Percentiles rank a stretch among this genome's conserved stretches.
Evolutionary conservation across 2,888 invertebrate genomes (phyloP).

Genomic region (Cephus spinipes): DNA sequence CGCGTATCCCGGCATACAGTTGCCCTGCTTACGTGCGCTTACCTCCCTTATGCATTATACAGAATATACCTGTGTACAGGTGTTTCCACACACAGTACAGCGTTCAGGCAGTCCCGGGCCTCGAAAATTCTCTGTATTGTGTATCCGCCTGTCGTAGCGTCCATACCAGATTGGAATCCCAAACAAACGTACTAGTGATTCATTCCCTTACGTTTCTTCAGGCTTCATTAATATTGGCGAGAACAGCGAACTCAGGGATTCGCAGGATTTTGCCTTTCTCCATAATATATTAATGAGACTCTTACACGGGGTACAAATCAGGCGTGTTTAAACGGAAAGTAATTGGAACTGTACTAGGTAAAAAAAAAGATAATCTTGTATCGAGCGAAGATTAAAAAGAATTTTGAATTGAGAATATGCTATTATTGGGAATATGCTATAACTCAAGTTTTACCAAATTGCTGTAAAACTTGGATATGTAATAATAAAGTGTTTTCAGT

Average conservation of each 20-base stretch:
- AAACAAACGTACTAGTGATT: background rate
- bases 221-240: background rate
- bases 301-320: background rate
- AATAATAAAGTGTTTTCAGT: too few species aligned
- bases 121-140: background rate
- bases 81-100: background rate
- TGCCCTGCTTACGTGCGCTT: conserved; percentile 47
- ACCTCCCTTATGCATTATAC: conserved; percentile 26
- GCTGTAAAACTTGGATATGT: too few species aligned
- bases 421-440: too few species aligned
- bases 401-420: background rate
- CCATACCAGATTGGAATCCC: background rate
- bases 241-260: background rate
- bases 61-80: conserved; percentile 17
- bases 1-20: conserved; percentile 46
- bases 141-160: background rate
- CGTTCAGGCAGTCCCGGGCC: background rate
- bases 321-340: background rate
- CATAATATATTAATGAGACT: background rate
- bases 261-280: background rate
- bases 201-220: background rate
- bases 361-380: background rate
- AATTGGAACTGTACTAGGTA: background rate
- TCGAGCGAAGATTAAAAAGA: background rate
- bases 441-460: background rate